These are phyloP conservation scores for Fopius arisanus DNA, from an alignment of 1,140 invertebrate species.

Conservation along the genomic window DNA sequence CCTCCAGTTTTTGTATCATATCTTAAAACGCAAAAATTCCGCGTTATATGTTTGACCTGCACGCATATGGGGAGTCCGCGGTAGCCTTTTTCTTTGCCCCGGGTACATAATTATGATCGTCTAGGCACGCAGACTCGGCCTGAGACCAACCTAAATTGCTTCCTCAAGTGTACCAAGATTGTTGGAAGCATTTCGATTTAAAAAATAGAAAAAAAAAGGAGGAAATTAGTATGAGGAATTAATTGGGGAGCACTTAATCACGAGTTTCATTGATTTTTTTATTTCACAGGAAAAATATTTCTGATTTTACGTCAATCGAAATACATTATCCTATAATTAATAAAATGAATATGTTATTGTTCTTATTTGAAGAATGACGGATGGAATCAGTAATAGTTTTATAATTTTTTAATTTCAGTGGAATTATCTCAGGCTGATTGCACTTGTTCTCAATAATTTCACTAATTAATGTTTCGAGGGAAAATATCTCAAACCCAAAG, in stretches of 20 bases:
- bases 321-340: no score
- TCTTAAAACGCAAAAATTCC: not conserved
- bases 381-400: no score
- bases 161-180: not conserved
- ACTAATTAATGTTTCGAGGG: not conserved
- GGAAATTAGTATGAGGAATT: not conserved
- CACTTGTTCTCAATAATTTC: no score
- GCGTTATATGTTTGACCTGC: constrained; percentile 4
- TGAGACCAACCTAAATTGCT: not conserved
- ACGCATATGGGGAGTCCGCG: not conserved
- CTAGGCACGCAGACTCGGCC: not conserved
- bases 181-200: not conserved
- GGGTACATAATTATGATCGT: not conserved
- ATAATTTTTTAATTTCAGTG: no score
- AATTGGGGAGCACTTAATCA: not conserved
- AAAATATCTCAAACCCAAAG: not conserved
- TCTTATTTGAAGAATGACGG: no score
- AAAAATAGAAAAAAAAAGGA: constrained; percentile 13
- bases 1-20: not conserved
- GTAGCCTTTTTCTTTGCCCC: not conserved
- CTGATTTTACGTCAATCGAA: no score
- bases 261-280: not conserved
- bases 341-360: no score
- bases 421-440: no score
- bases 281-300: not conserved